Conservation (phyloP, 2,113 vertebrate genomes). For the Ceyx cyanopectus region DNA sequence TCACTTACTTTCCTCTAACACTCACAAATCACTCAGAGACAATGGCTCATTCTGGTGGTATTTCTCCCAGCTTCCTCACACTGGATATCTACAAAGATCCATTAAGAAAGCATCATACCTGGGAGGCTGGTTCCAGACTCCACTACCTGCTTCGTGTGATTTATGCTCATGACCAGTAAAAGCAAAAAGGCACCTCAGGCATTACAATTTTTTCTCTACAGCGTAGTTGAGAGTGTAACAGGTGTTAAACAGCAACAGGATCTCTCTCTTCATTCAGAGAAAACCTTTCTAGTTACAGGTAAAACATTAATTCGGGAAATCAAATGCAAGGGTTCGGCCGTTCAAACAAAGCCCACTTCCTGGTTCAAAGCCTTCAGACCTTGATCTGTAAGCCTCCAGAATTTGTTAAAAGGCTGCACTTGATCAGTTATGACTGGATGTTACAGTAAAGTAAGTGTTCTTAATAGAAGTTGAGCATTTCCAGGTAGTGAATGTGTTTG, state of each 20-base stretch:
- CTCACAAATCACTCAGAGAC: neutral
- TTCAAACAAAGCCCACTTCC: conserved; percentile 36
- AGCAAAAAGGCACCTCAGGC: neutral
- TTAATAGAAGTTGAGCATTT: neutral
- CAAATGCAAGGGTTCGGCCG: neutral
- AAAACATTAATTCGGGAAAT: conserved; percentile 65
- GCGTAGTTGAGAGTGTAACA: neutral
- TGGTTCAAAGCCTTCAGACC: conserved; percentile 44
- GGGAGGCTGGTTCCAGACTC: neutral
- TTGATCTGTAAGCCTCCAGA: neutral
- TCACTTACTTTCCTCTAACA: neutral
- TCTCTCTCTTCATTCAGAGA: neutral
- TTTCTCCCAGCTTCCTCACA: neutral
- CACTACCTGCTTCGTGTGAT: neutral
- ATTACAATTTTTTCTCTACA: neutral
- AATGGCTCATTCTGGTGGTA: neutral
- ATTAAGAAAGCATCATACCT: neutral
- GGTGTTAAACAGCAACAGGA: neutral
- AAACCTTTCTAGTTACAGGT: neutral
- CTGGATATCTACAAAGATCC: neutral
- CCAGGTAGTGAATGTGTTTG: neutral
- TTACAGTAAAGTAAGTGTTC: neutral
- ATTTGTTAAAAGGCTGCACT: neutral
- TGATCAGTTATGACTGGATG: neutral
- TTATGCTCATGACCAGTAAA: neutral